These are phyloP conservation scores for Heterocephalus glaber DNA, from an alignment of 2,113 vertebrate genomes.

Conservation along the genomic window DNA sequence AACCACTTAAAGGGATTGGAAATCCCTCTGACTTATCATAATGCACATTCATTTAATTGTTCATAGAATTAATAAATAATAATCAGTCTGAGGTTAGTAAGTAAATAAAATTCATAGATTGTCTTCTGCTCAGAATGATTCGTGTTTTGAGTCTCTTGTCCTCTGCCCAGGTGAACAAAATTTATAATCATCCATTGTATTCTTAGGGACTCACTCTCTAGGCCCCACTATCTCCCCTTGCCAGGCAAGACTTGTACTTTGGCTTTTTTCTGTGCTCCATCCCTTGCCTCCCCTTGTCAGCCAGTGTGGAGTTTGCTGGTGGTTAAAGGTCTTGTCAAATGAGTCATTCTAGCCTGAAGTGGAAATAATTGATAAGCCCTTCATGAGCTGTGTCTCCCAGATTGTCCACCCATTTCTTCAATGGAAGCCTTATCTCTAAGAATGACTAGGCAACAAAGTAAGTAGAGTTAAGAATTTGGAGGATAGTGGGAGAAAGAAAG, in stretches of 20 bases:
- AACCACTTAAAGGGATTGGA: constrained; percentile 24
- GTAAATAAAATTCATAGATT: constrained; percentile 2
- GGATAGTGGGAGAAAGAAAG: background rate
- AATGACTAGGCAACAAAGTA: background rate
- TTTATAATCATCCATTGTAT: background rate
- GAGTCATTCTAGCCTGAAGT: background rate
- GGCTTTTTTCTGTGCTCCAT: background rate
- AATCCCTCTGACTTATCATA: background rate
- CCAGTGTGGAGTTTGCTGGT: background rate
- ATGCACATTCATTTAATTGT: background rate
- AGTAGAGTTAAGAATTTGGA: background rate
- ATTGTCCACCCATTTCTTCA: background rate
- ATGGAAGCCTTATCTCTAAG: background rate
- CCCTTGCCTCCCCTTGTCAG: background rate
- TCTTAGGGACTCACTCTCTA: background rate
- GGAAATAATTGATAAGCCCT: background rate
- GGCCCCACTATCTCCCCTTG: background rate
- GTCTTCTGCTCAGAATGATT: background rate
- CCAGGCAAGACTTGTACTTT: background rate
- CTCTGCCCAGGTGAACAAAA: background rate
- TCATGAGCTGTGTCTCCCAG: background rate
- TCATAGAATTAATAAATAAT: constrained; percentile 24
- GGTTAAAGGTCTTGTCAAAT: background rate
- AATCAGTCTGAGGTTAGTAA: background rate
- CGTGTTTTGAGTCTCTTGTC: background rate